Percentiles rank a stretch among this genome's conserved stretches.
phyloP scores from a whole-genome alignment of 2,888 invertebrate genomes.

The Lypha dubia region DNA sequence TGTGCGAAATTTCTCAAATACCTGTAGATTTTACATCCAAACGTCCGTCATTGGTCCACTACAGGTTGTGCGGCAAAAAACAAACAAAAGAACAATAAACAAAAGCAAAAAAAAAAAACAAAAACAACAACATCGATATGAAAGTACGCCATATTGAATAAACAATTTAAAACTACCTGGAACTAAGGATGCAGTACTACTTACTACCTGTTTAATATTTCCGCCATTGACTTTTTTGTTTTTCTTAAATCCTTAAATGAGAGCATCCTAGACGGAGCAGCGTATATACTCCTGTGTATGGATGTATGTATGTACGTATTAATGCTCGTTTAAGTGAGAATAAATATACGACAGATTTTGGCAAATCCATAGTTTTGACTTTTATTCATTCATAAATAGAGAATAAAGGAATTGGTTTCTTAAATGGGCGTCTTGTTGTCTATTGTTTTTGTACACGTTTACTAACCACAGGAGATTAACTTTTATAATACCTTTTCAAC shows the following conservation, averaged over 20 bases:
- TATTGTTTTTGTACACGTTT: constrained; percentile 71
- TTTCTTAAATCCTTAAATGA: constrained; percentile 17
- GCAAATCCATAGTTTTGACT: constrained; percentile 62
- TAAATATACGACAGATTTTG: constrained; percentile 32
- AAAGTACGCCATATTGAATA: constrained; percentile 26
- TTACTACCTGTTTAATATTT: constrained; percentile 51
- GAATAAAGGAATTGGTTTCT: constrained; percentile 52
- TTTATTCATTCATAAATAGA: constrained; percentile 60
- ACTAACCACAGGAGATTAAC: constrained; percentile 78
- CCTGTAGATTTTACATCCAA: constrained; percentile 15
- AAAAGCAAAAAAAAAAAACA: too few species aligned
- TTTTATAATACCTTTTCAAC: constrained; percentile 65
- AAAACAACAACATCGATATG: constrained; percentile 12
- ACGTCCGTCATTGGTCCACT: constrained; percentile 57
- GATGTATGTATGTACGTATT: not conserved
- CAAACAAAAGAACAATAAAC: too few species aligned
- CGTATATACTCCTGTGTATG: not conserved
- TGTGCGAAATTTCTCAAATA: constrained; percentile 72
- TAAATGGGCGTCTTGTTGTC: constrained; percentile 74
- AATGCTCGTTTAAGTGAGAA: not conserved
- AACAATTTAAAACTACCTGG: constrained; percentile 44
- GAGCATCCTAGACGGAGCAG: not conserved
- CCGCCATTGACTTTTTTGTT: constrained; percentile 57
- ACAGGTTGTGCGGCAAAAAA: constrained; percentile 2
- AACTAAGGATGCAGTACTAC: not conserved